Evolutionary conservation across 2,888 invertebrate genomes (phyloP), one percentile per base, ranked within the genome.

Genomic region (Orthosia cruda): DNA sequence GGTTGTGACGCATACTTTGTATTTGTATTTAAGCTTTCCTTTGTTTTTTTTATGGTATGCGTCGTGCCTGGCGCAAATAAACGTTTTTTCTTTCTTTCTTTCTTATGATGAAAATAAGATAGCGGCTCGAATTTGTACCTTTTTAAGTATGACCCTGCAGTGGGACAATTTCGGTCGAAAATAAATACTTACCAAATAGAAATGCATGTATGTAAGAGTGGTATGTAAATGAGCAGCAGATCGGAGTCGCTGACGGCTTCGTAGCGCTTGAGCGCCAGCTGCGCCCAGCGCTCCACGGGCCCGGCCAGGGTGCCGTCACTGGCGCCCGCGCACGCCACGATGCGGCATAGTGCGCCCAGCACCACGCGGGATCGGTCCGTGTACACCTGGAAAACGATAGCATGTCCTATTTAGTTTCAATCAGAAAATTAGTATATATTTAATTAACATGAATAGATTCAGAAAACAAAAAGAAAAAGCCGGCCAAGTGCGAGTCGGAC

Each of bases 191-290:
- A 97, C 97, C 97, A 98, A 87, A 98, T 97, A 88, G 97, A 97
- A 59, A 97, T 97, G 87, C 98, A 98, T 9, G 97, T 97, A 86
- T 98, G 97, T 73, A 98, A 86, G 63, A 98, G 92, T 2, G 98
- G 98, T 87, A 98, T 95, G 89, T 98, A 98, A 54, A 98, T 96
- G 61, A 97, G 96, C 68, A 98, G 92, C 57, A 98, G 92, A 89
- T 98, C 98, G 18, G 97, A 97, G 91, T 98, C 98, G 88, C 98
- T 97, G 81, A 98, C 97, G 3, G 97, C 98, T 83, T 98, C 98
- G 85, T 97, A 98, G 67, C 98, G 96, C 87, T 97, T 97, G n/a
- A 98, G 92, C 0, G 98, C 98, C 9, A 98, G 93, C 77, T 97
- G 97, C 0, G 98, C 98, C 97, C 98, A 98, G 77, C 97, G 97